A percentile compares a stretch with the other conserved stretches of the same genome.
Conservation (phyloP, 2,797 vertebrate species). For the Hypotaenidia okinawae region DNA sequence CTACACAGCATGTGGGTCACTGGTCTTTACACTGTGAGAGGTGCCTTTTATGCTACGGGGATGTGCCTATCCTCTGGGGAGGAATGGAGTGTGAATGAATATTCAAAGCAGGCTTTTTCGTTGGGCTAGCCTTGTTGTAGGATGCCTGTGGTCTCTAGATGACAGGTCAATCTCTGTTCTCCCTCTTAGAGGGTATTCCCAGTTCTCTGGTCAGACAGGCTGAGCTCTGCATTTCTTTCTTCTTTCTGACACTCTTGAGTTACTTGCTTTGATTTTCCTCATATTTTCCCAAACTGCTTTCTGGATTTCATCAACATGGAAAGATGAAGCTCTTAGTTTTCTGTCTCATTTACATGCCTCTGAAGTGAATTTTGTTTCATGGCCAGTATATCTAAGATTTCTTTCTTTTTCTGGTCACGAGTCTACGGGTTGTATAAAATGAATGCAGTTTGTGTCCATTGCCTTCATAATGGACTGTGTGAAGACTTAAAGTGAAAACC, state of each 20-base stretch:
- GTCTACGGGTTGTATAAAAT: neutral
- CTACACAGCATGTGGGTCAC: neutral
- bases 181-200: neutral
- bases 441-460: neutral
- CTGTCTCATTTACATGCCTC: neutral
- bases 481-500: neutral
- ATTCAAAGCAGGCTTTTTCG: neutral
- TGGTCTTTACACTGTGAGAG: neutral
- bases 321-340: neutral
- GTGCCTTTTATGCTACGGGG: neutral
- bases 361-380: neutral
- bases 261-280: neutral
- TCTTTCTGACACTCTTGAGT: neutral
- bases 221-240: neutral
- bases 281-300: neutral
- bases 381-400: neutral
- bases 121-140: neutral
- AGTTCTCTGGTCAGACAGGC: neutral
- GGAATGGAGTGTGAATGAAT: neutral
- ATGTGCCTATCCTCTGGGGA: neutral
- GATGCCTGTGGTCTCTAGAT: neutral
- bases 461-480: neutral
- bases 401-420: neutral
- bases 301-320: neutral
- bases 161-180: neutral